Percentiles rank a stretch among this genome's conserved stretches.
These are phyloP conservation scores for Mongoloraphidia duomilia DNA, from an alignment of 2,888 invertebrate genomes.

Conservation along the genomic window DNA sequence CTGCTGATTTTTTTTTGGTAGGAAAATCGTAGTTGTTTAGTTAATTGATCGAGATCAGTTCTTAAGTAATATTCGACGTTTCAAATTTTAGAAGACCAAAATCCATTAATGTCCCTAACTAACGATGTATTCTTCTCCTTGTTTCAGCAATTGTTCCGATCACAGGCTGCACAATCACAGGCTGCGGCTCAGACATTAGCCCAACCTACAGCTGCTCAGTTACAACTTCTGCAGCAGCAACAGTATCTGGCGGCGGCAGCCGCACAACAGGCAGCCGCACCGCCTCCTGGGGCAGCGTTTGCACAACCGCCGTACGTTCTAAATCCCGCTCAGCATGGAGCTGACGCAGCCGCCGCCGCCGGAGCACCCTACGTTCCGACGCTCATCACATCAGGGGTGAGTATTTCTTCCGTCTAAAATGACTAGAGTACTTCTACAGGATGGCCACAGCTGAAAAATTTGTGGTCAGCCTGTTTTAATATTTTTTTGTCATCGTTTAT, in stretches of 20 bases:
- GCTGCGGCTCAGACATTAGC: conserved; percentile 51
- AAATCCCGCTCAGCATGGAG: conserved; percentile 38
- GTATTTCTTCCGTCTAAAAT: conserved; percentile 26
- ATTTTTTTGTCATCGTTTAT: too few relatives aligned
- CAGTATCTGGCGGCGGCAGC: conserved; percentile 61
- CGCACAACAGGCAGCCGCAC: conserved; percentile 42
- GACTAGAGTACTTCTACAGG: too few relatives aligned
- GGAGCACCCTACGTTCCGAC: conserved; percentile 66
- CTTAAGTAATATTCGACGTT: too few relatives aligned
- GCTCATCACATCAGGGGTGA: conserved; percentile 56
- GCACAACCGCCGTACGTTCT: conserved; percentile 77
- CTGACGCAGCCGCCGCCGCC: conserved; percentile 15
- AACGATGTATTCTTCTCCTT: conserved; percentile 13
- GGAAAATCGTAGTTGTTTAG: too few relatives aligned
- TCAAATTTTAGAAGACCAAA: too few relatives aligned
- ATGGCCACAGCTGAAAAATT: too few relatives aligned
- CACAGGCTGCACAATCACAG: conserved; percentile 63
- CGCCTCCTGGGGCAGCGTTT: conserved; percentile 51
- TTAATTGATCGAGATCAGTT: too few relatives aligned
- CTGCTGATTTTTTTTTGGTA: too few relatives aligned
- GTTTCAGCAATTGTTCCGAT: conserved; percentile 75
- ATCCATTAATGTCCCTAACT: not conserved
- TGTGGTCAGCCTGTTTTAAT: too few relatives aligned
- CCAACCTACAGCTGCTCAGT: conserved; percentile 51
- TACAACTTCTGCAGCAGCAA: conserved; percentile 64